These are phyloP conservation scores for Poicephalus meyeri DNA, from an alignment of 2,113 vertebrate species.

Conservation along the genomic window DNA sequence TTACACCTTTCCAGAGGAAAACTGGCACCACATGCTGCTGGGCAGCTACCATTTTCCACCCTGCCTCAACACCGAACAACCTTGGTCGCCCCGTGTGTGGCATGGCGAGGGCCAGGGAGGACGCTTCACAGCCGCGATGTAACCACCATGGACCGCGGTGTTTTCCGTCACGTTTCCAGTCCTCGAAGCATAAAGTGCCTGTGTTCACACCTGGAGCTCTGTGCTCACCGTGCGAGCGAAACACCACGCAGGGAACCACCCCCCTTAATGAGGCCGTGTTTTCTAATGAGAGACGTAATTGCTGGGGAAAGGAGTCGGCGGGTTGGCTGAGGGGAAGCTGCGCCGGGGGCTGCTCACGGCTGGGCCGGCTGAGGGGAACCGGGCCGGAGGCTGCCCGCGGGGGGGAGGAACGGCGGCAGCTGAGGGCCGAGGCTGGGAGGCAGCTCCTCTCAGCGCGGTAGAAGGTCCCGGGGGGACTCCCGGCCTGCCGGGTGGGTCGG, in stretches of 20 bases:
- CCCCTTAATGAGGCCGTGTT: not conserved
- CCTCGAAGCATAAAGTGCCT: rapidly evolving
- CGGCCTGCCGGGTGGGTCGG: not conserved
- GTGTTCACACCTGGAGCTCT: not conserved
- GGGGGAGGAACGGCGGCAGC: not conserved
- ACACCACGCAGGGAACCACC: not conserved
- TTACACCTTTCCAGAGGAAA: rapidly evolving
- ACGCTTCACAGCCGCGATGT: rapidly evolving
- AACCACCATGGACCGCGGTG: rapidly evolving
- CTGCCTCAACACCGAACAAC: rapidly evolving
- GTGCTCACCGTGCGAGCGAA: not conserved
- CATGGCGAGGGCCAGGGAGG: rapidly evolving
- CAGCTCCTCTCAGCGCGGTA: too few relatives aligned
- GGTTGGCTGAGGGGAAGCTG: too few relatives aligned
- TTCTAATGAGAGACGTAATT: not conserved
- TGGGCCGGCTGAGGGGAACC: too few relatives aligned
- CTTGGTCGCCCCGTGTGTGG: rapidly evolving
- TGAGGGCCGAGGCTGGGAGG: too few relatives aligned
- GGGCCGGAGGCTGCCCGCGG: not conserved
- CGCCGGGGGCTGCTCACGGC: not conserved
- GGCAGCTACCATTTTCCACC: not conserved
- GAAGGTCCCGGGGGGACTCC: too few relatives aligned
- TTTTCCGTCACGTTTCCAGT: not conserved
- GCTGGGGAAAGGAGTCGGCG: not conserved
- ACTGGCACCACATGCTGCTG: rapidly evolving